Evolutionary conservation across 2,888 invertebrate genomes (phyloP).

Genomic region (Steinernema scapterisci): DNA sequence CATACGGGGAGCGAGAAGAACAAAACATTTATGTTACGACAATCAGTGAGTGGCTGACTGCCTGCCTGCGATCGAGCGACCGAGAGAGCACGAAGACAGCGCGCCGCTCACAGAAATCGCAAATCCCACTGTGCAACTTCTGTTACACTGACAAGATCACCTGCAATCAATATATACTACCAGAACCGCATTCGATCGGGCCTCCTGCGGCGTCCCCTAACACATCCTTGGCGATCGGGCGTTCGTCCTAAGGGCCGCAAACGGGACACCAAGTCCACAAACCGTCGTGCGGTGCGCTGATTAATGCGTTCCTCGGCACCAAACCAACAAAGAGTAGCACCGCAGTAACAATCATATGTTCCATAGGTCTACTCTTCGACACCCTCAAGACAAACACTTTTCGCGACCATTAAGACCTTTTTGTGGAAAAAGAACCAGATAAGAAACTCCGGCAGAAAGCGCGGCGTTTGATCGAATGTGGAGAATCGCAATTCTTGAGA

Average conservation of each 20-base stretch:
- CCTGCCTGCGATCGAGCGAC: not conserved
- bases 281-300: not conserved
- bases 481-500: too few relatives aligned
- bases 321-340: constrained; percentile 24
- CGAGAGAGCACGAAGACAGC: constrained; percentile 24
- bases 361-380: not conserved
- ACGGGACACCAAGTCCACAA: not conserved
- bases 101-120: constrained; percentile 20
- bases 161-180: constrained; percentile 28
- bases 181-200: constrained; percentile 22
- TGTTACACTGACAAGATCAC: constrained; percentile 30
- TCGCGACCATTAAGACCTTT: not conserved
- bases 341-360: constrained; percentile 22
- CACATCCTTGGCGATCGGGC: not conserved
- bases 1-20: constrained; percentile 11
- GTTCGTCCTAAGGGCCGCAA: not conserved
- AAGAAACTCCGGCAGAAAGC: not conserved
- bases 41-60: constrained; percentile 21
- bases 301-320: constrained; percentile 10
- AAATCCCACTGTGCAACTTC: constrained; percentile 32
- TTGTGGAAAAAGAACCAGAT: not conserved
- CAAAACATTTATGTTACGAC: constrained; percentile 31
- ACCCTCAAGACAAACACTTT: not conserved
- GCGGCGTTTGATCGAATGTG: not conserved
- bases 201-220: not conserved